Percentiles rank a stretch among this genome's conserved stretches.
phyloP scores from a whole-genome alignment of 2,797 vertebrate genomes.

The Glyptemys insculpta region DNA sequence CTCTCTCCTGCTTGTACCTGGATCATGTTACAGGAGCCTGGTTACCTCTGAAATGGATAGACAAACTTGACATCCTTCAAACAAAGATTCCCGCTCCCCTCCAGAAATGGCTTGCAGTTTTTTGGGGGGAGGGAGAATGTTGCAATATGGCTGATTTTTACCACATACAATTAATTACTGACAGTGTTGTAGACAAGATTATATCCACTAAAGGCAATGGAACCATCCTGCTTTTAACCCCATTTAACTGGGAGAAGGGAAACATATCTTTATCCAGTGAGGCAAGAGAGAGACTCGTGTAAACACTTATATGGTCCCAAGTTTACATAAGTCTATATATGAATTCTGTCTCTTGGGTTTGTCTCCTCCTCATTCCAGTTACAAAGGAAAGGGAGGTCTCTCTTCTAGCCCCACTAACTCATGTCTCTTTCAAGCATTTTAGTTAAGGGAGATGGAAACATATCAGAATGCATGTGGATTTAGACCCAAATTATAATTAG shows the following conservation, averaged over 20 bases:
- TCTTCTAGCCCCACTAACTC: background rate
- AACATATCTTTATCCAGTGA: background rate
- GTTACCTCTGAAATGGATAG: background rate
- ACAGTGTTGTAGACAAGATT: slow-evolving; percentile 40
- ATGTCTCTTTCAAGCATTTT: background rate
- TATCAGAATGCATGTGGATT: background rate
- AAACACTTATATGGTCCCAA: background rate
- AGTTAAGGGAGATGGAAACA: background rate
- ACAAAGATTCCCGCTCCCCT: background rate
- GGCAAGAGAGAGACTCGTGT: background rate
- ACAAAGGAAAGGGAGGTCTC: background rate
- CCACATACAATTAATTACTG: background rate
- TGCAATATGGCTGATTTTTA: too few species aligned
- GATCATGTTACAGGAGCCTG: background rate
- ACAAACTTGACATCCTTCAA: slow-evolving; percentile 12
- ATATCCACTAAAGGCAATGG: slow-evolving; percentile 62
- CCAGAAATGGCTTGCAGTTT: background rate
- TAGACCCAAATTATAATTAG: background rate
- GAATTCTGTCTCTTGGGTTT: background rate
- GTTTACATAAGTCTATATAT: background rate
- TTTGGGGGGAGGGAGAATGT: background rate
- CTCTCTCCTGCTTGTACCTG: background rate
- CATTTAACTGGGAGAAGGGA: slow-evolving; percentile 29
- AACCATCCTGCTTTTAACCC: slow-evolving; percentile 62
- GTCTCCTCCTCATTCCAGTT: background rate